Percentiles rank a stretch among this genome's conserved stretches.
Evolutionary conservation across 2,797 vertebrate species (phyloP).

Genomic region (Gymnodraco acuticeps): DNA sequence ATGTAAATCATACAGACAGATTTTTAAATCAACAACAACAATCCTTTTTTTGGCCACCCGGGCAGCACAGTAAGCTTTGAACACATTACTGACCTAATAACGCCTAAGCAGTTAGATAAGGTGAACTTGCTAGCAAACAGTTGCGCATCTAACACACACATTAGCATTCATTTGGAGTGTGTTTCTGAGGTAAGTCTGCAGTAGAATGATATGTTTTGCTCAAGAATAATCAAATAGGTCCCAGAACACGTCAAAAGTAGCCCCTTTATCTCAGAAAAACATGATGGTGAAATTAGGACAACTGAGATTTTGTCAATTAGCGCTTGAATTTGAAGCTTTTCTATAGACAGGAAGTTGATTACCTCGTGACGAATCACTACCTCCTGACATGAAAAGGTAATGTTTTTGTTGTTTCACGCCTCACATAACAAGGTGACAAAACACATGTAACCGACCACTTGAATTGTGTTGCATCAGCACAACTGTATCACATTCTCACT

Average conservation of each 20-base stretch:
- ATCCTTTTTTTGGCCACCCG: too few relatives aligned
- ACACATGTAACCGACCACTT: not conserved
- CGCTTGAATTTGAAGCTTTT: too few relatives aligned
- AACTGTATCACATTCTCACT: slow-evolving; percentile 1
- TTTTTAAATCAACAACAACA: too few relatives aligned
- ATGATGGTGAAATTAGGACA: not conserved
- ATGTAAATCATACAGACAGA: too few relatives aligned
- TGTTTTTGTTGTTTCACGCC: not conserved
- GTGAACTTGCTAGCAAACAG: not conserved
- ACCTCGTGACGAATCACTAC: not conserved
- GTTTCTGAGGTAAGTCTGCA: not conserved
- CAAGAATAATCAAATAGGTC: too few relatives aligned
- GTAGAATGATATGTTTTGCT: too few relatives aligned
- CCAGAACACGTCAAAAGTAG: not conserved
- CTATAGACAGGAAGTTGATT: slow-evolving; percentile 1
- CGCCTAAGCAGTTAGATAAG: not conserved
- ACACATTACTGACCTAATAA: not conserved
- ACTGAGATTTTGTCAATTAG: not conserved
- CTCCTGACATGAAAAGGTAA: not conserved
- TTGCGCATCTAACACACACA: not conserved
- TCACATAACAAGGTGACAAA: too few relatives aligned
- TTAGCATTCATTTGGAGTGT: not conserved
- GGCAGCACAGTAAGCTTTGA: too few relatives aligned
- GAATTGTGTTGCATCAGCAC: slow-evolving; percentile 33
- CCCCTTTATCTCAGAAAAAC: not conserved